Percentiles rank a stretch among this genome's conserved stretches.
Evolutionary conservation across 2,888 invertebrate species (phyloP).

Genomic region (Silvanus unidentatus): DNA sequence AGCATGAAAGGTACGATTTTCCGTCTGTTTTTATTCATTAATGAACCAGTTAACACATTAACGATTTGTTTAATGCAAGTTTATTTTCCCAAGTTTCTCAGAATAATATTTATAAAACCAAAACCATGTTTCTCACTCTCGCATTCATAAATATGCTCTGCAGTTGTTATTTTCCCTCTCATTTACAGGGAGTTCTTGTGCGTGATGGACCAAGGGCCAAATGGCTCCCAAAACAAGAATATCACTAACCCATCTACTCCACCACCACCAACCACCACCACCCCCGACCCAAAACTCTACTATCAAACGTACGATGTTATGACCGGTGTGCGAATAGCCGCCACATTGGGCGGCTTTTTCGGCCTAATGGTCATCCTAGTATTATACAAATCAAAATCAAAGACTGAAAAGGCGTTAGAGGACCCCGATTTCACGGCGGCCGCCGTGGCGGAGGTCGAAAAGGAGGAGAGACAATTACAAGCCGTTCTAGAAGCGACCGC

Average conservation of each 20-base stretch:
- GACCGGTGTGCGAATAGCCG: slow-evolving; percentile 89
- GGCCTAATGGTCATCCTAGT: slow-evolving; percentile 88
- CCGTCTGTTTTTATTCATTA: too few relatives aligned
- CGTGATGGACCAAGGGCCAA: slow-evolving; percentile 40
- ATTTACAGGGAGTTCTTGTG: neutral
- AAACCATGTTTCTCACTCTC: too few relatives aligned
- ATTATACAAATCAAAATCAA: slow-evolving; percentile 82
- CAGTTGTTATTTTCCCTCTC: too few relatives aligned
- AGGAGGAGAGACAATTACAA: slow-evolving; percentile 64
- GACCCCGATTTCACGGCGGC: slow-evolving; percentile 75
- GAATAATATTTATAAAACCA: too few relatives aligned
- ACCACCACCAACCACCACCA: slow-evolving; percentile 17
- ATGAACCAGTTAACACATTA: too few relatives aligned
- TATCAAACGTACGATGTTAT: slow-evolving; percentile 89
- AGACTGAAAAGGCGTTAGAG: slow-evolving; percentile 66
- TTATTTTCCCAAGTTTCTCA: too few relatives aligned
- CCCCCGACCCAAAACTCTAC: slow-evolving; percentile 48
- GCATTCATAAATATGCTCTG: too few relatives aligned
- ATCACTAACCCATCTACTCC: slow-evolving; percentile 26
- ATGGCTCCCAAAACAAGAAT: slow-evolving; percentile 36
- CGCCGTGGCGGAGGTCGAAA: slow-evolving; percentile 68
- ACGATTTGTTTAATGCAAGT: too few relatives aligned
- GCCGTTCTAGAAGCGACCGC: slow-evolving; percentile 67
- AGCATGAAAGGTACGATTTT: too few relatives aligned
- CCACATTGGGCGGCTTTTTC: slow-evolving; percentile 86